A percentile compares a stretch with the other conserved stretches of the same genome.
Evolutionary conservation across 1,140 invertebrate species (phyloP).

Genomic region (Papilio helenus): DNA sequence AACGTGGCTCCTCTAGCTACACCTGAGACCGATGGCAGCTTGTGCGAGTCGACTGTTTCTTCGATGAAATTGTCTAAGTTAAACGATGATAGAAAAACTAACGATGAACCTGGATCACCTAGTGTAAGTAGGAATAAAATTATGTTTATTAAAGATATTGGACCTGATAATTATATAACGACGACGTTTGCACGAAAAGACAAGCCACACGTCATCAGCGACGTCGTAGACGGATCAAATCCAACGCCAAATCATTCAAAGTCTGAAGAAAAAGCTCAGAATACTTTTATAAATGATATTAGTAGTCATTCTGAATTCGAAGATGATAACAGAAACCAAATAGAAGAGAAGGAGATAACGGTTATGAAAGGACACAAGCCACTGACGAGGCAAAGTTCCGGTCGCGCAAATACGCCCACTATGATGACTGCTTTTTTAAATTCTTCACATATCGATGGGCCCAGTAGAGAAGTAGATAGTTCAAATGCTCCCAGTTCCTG

Average conservation of each 20-base stretch:
- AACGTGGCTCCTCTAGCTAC: slow-evolving; percentile 84
- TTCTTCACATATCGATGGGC: slow-evolving; percentile 70
- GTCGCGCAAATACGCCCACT: slow-evolving; percentile 77
- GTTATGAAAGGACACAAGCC: slow-evolving; percentile 84
- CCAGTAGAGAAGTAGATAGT: slow-evolving; percentile 63
- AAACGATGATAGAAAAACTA: slow-evolving; percentile 72
- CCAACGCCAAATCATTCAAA: slow-evolving; percentile 75
- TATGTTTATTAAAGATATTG: slow-evolving; percentile 85
- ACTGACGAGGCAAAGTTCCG: slow-evolving; percentile 83
- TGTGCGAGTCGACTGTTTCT: slow-evolving; percentile 81
- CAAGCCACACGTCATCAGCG: slow-evolving; percentile 53
- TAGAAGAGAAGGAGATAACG: slow-evolving; percentile 82
- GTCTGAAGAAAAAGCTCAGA: slow-evolving; percentile 78
- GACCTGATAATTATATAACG: slow-evolving; percentile 87
- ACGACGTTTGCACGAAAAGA: slow-evolving; percentile 85
- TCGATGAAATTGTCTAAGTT: slow-evolving; percentile 79
- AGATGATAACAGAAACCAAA: slow-evolving; percentile 81
- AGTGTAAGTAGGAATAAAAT: slow-evolving; percentile 83
- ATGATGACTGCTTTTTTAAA: slow-evolving; percentile 83
- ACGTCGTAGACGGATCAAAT: slow-evolving; percentile 62
- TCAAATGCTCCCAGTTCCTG: slow-evolving; percentile 71
- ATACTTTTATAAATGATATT: slow-evolving; percentile 79
- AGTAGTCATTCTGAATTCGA: slow-evolving; percentile 80
- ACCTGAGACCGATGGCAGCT: slow-evolving; percentile 84
- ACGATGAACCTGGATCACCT: slow-evolving; percentile 74